Conservation (phyloP, 2,888 invertebrate species). For the Subacronicta megacephala region DNA sequence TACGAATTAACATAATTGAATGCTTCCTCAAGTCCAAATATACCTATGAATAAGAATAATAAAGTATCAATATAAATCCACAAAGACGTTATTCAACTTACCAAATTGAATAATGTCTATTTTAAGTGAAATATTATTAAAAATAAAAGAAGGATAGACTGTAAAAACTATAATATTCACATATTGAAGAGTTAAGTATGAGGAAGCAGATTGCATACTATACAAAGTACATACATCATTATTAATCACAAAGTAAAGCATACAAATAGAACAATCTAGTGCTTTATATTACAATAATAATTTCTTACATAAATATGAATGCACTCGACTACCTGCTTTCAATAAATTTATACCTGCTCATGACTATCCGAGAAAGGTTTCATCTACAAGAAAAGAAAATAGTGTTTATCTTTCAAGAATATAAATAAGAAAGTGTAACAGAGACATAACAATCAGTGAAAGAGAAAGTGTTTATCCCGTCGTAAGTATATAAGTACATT, state of each 20-base stretch:
- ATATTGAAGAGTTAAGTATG: slow-evolving; percentile 42
- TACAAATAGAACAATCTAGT: slow-evolving; percentile 57
- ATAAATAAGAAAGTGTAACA: slow-evolving; percentile 30
- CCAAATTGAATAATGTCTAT: slow-evolving; percentile 30
- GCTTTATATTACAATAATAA: slow-evolving; percentile 66
- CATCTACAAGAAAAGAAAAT: slow-evolving; percentile 87
- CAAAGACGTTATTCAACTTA: slow-evolving; percentile 27
- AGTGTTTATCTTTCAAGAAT: slow-evolving; percentile 50
- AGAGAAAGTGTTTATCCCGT: slow-evolving; percentile 14
- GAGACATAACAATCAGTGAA: slow-evolving; percentile 19
- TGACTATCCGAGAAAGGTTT: slow-evolving; percentile 89
- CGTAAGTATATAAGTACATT: slow-evolving; percentile 4
- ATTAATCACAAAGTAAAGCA: slow-evolving; percentile 59
- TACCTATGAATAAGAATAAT: slow-evolving; percentile 27
- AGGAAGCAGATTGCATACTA: slow-evolving; percentile 62
- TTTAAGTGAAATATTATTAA: slow-evolving; percentile 6
- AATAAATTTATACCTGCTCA: slow-evolving; percentile 84
- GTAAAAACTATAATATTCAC: slow-evolving; percentile 21
- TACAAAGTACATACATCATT: slow-evolving; percentile 55
- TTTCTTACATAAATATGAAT: slow-evolving; percentile 70
- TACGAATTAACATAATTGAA: slow-evolving; percentile 29
- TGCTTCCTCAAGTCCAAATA: slow-evolving; percentile 56
- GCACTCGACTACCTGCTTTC: slow-evolving; percentile 79
- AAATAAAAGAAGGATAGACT: slow-evolving; percentile 2
- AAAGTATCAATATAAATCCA: slow-evolving; percentile 14